Evolutionary conservation across 2,888 invertebrate genomes (phyloP), one percentile per base, ranked within the genome.

Genomic region (Scaptomyza cyrtandrae): DNA sequence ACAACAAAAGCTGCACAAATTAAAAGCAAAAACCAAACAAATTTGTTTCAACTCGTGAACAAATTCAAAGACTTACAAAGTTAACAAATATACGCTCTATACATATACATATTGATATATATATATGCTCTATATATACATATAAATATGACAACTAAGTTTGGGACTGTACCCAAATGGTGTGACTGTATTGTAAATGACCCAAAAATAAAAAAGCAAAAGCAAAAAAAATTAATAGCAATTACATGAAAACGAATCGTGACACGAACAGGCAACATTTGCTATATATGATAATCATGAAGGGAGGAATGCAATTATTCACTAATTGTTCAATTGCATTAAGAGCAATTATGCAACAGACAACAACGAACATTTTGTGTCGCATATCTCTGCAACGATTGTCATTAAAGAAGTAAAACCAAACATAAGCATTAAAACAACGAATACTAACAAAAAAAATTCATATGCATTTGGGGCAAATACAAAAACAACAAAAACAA

Each of bases 241-340:
- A 50, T 68, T 58, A 52, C 73, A 37, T 52, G 50, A 14, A 19
- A 64, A 52, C 49, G 53, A 45, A 52, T 31, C 39, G 37, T 35
- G n/a, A 9, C 31, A 31, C 0, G 6, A 29, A 19, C 19, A 9
- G 3, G 9, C 19, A 19, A 37, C 11, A 45, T 35, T 45, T 41
- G 14, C n/a, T 45, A n/a, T 14, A 11, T 31, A 70, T 44, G 55
- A 33, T 33, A 53, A 65, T 56, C 63, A 45, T 13, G 19, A 24
- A 52, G 24, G 39, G 43, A 19, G 27, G 35, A 45, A 14, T 75
- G 80, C 79, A 70, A 52, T 62, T 58, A 61, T 83, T 71, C 66
- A 52, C 59, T 87, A 87, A 89, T 89, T 83, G 79, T 49, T 55
- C 52, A 78, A 82, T 59, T 83, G 89, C 89, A 83, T 89, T 87